Evolutionary conservation across 2,888 invertebrate genomes (phyloP), one percentile per base, ranked within the genome.

Genomic region (Pseudoips prasinana): DNA sequence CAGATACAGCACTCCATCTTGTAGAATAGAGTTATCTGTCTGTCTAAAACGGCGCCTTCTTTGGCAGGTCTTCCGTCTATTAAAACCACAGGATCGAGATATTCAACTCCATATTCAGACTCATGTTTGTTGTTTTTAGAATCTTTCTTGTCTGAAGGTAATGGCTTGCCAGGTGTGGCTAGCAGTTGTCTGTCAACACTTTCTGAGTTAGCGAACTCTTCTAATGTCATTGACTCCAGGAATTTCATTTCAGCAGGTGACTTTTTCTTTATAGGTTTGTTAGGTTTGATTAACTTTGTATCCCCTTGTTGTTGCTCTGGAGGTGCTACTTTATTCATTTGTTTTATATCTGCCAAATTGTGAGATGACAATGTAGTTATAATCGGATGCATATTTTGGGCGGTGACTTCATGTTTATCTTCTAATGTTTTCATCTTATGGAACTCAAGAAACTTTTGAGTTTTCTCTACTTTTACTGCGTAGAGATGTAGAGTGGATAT

Each of bases 1-100:
- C 88, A 88, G 48, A 88, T 87, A 39, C 82, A 81, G 46, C 88
- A 88, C 63, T 88, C 87, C 88, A 88, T 88, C 61, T 84, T 83
- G 51, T 88, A 88, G 50, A 88, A 88, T 2, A 87, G 54, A 1
- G 83, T 82, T 52, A 88, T 86, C 52, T 88, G 88, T 53, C 68
- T 78, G 45, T 88, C 88, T 27, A 88, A 54, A 5, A 76, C 86
- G 0, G 73, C 53, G 1, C 88, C 88, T 43, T 82, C 79, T 37
- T 78, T 82, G 0, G 85, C 87, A 3, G 88, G 87, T 37, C 73
- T 70, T 1, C 88, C 88, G 14, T 87, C 84, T 40, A 80, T 50
- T 11, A 88, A 40, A 6, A 88, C 85, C 37, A 78, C 41, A 1
- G 78, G 69, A 40, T 88, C 87, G 5, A 86, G 46, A 10, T 39